Evolutionary conservation across 2,888 invertebrate genomes (phyloP).

Genomic region (Anarsia innoxiella): DNA sequence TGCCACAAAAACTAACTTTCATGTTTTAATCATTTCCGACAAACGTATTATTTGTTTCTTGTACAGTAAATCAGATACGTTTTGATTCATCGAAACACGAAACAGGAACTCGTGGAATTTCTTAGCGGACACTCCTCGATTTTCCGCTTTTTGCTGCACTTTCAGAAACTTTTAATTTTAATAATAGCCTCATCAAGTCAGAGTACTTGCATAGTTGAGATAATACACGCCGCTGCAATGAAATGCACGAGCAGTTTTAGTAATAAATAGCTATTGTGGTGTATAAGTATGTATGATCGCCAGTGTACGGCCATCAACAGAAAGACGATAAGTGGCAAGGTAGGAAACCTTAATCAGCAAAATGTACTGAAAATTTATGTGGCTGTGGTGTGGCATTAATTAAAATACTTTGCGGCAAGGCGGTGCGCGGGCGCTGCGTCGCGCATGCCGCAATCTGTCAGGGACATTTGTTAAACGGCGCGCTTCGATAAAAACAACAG

Average conservation of each 20-base stretch:
- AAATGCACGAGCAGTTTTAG: too few species aligned
- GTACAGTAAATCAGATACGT: constrained; percentile 20
- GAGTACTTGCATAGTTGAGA: too few species aligned
- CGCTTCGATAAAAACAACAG: constrained; percentile 26
- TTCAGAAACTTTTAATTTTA: too few species aligned
- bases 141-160: too few species aligned
- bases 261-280: too few species aligned
- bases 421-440: constrained; percentile 29
- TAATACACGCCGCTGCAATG: too few species aligned
- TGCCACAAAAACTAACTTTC: constrained; percentile 13
- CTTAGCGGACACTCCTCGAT: too few species aligned
- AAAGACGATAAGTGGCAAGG: constrained; percentile 27
- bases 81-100: constrained; percentile 23
- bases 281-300: constrained; percentile 14
- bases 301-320: constrained; percentile 10
- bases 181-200: too few species aligned
- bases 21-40: constrained; percentile 14
- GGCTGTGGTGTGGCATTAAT: constrained; percentile 51
- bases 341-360: constrained; percentile 43
- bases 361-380: constrained; percentile 51
- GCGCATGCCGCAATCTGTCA: constrained; percentile 46
- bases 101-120: too few species aligned
- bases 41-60: constrained; percentile 19
- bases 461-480: constrained; percentile 27
- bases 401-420: constrained; percentile 50